Conservation (phyloP, 37 sponge, comb jelly and placozoan species). For the Halisarca cf. caerulea region DNA sequence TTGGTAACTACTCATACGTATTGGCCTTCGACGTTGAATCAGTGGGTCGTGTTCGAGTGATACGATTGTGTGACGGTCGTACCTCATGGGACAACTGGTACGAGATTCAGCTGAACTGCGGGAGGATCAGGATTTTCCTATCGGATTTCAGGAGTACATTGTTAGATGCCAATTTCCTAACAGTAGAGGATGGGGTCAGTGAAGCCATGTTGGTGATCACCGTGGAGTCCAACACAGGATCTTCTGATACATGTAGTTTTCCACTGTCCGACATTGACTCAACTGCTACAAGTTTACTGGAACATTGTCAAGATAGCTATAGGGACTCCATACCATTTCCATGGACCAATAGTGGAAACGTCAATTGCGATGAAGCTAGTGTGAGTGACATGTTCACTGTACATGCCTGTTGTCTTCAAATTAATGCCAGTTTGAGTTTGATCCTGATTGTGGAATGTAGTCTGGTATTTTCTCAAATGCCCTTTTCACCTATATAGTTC, state of each 20-base stretch:
- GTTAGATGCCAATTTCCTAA: neutral
- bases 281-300: neutral
- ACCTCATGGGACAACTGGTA: slow-evolving; percentile 23
- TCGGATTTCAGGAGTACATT: neutral
- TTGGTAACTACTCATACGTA: neutral
- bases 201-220: neutral
- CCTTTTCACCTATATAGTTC: no score
- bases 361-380: neutral
- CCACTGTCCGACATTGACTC: neutral
- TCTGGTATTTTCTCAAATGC: no score
- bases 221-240: neutral
- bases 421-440: no score
- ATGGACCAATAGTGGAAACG: neutral
- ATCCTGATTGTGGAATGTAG: no score
- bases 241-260: neutral
- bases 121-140: neutral
- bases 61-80: neutral
- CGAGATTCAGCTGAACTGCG: slow-evolving; percentile 7
- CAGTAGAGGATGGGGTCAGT: neutral
- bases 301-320: neutral
- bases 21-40: neutral
- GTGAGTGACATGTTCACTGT: no score
- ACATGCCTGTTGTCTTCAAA: no score
- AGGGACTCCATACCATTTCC: neutral
- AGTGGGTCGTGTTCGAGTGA: neutral